Conservation (phyloP, 1,140 invertebrate genomes). For the Pomacea maculata region DNA sequence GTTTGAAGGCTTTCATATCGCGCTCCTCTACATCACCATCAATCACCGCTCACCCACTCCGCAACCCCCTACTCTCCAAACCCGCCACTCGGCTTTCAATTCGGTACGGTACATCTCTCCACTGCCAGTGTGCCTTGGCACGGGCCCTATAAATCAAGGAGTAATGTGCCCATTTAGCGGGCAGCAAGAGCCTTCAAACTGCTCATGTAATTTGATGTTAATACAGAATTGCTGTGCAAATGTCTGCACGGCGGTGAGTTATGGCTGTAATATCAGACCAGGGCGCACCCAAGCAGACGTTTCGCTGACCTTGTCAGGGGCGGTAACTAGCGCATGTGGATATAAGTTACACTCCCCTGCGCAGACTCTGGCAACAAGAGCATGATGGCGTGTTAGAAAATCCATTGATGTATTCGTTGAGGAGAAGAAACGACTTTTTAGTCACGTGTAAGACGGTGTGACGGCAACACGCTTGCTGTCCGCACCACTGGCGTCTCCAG, state of each 20-base stretch:
- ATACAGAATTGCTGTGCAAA: conserved; percentile 27
- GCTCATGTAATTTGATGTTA: conserved; percentile 29
- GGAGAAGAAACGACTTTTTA: too few relatives aligned
- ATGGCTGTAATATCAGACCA: conserved; percentile 17
- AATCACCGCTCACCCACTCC: conserved; percentile 21
- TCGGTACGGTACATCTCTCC: conserved; percentile 23
- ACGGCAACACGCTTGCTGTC: too few relatives aligned
- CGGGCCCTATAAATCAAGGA: conserved; percentile 21
- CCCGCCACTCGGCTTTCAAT: conserved; percentile 22
- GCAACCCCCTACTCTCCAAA: neutral
- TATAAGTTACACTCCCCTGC: too few relatives aligned
- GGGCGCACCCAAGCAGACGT: conserved; percentile 6
- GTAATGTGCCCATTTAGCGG: conserved; percentile 25
- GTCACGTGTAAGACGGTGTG: too few relatives aligned
- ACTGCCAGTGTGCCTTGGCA: conserved; percentile 12
- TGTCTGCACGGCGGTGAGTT: conserved; percentile 22
- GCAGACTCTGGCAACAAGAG: too few relatives aligned
- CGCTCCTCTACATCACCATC: conserved; percentile 15
- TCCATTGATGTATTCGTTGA: too few relatives aligned
- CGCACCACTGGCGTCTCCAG: too few relatives aligned
- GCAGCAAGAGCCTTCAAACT: conserved; percentile 22
- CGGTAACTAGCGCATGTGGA: neutral
- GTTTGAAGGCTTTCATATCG: conserved; percentile 26
- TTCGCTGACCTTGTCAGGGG: conserved; percentile 17
- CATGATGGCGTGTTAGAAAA: too few relatives aligned